Evolutionary conservation across 2,797 vertebrate genomes (phyloP), one percentile per base, ranked within the genome.

Genomic region (Petrocephalus schoutedeni): DNA sequence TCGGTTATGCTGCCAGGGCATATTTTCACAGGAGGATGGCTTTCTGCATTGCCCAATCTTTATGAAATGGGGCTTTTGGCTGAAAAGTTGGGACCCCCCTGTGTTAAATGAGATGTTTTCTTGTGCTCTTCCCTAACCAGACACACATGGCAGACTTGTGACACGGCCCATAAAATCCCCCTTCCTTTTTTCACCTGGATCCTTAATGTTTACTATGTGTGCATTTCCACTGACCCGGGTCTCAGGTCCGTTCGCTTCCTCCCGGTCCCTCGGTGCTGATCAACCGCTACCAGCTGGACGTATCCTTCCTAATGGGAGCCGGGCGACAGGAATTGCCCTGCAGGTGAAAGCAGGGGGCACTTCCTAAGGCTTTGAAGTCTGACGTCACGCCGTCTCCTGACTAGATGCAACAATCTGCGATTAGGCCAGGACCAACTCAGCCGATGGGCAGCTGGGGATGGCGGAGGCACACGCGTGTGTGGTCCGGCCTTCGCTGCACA

Each of bases 111-210:
- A 83, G 49, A 83, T 51, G 49, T 83, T 83, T n/a, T 83, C 21
- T 51, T 53, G 19, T 51, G 10, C 80, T 51, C 41, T 51, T 45
- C 49, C 19, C n/a, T 53, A 83, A 91, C 85, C 89, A 88, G 87
- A 87, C 87, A 91, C 92, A 93, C 91, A 92, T 93, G 93, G 91
- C 90, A 85, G 58, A 87, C 90, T 87, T 89, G 92, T 90, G 88
- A 87, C 0, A 71, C 82, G 14, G 21, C 56, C 90, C 89, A 85
- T 90, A 90, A 90, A 90, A 64, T 89, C 88, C 84, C 51, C 54
- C 86, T 82, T 87, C 67, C 74, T 89, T 74, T 85, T 71, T 23
- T 83, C 45, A 28, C 36, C 56, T 45, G 82, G 56, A 59, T 64
- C 88, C 36, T 51, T n/a, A 32, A 56, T 32, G 87, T 88, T 83